Evolutionary conservation across 2,113 vertebrate species (phyloP).

Genomic region (Salvelinus alpinus): DNA sequence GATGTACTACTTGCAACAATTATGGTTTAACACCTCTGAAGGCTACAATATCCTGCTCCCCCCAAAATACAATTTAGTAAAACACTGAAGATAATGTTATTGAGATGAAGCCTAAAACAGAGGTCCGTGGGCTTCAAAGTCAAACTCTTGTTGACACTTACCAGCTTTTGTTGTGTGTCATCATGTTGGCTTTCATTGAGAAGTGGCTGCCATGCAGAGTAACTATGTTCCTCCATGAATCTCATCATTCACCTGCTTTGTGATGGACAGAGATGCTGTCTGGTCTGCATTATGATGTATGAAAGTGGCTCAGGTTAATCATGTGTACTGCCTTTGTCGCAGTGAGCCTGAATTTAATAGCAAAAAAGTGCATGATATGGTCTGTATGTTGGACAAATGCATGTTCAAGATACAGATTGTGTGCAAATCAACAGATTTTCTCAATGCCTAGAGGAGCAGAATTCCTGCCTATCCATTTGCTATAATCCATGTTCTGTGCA

Average conservation of each 20-base stretch:
- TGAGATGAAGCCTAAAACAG: background rate
- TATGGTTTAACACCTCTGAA: slow-evolving; percentile 24
- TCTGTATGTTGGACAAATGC: slow-evolving; percentile 7
- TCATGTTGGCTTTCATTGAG: slow-evolving; percentile 5
- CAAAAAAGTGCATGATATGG: slow-evolving; percentile 36
- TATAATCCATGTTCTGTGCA: too few species aligned
- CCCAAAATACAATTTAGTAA: slow-evolving; percentile 26
- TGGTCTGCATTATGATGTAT: slow-evolving; percentile 31
- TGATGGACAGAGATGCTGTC: slow-evolving; percentile 20
- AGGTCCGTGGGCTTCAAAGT: slow-evolving; percentile 12
- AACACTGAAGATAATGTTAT: slow-evolving; percentile 43
- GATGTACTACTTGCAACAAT: slow-evolving; percentile 54
- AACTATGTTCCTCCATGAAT: background rate
- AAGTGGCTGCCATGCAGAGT: slow-evolving; percentile 27
- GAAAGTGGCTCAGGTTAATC: slow-evolving; percentile 65
- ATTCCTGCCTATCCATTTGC: too few species aligned
- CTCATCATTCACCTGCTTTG: slow-evolving; percentile 24
- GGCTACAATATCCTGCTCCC: slow-evolving; percentile 21
- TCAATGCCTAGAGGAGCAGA: too few species aligned
- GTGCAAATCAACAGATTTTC: too few species aligned
- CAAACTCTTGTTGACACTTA: slow-evolving; percentile 25
- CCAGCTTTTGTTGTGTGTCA: slow-evolving; percentile 40
- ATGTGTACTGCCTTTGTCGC: slow-evolving; percentile 50
- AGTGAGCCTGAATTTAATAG: slow-evolving; percentile 33
- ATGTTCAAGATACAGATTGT: too few species aligned